These are phyloP conservation scores for Eudasyphora cyanicolor DNA, from an alignment of 2,888 invertebrate species.

Conservation along the genomic window DNA sequence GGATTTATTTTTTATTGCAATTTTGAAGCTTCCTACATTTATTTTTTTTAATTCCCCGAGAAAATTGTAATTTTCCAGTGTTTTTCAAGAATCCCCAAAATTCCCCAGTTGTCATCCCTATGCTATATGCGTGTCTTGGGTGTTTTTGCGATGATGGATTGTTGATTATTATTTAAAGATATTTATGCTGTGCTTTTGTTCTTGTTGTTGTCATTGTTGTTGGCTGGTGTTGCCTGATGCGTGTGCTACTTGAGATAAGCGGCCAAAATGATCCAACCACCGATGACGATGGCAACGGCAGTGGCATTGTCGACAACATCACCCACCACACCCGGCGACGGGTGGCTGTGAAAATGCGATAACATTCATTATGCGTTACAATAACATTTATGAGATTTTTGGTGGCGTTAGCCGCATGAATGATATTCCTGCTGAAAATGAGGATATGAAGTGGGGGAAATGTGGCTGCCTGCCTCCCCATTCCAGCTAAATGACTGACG, in stretches of 20 bases:
- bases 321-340: too few relatives aligned
- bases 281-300: not conserved
- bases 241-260: constrained; percentile 64
- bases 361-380: constrained; percentile 70
- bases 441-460: too few relatives aligned
- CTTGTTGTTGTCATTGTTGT: constrained; percentile 31
- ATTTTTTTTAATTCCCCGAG: not conserved
- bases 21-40: too few relatives aligned
- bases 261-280: constrained; percentile 44
- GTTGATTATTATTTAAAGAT: constrained; percentile 79
- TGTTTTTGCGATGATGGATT: constrained; percentile 73
- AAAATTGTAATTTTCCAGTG: not conserved
- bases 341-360: constrained; percentile 77
- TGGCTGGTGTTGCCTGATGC: constrained; percentile 53
- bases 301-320: not conserved
- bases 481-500: too few relatives aligned
- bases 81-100: not conserved
- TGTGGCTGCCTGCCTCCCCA: too few relatives aligned
- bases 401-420: constrained; percentile 7
- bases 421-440: too few relatives aligned
- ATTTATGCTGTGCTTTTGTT: constrained; percentile 63
- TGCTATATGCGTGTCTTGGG: not conserved
- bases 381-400: constrained; percentile 50
- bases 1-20: not conserved
- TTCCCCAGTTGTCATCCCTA: not conserved